A percentile compares a stretch with the other conserved stretches of the same genome.
Evolutionary conservation across 2,113 vertebrate species (phyloP).

Genomic region (Gobio gobio): DNA sequence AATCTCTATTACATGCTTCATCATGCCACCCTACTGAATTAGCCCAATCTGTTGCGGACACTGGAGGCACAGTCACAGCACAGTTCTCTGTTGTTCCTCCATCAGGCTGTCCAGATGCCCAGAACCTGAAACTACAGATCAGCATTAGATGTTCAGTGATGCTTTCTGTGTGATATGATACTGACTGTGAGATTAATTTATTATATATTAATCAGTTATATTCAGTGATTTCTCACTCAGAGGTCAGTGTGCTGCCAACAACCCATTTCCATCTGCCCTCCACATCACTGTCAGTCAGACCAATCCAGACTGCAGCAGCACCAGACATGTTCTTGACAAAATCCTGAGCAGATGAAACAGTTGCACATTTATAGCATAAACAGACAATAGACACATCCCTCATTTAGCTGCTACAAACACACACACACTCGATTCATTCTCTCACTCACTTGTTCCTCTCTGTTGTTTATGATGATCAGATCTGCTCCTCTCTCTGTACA

Average conservation of each 20-base stretch:
- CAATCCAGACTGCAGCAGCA: accelerated
- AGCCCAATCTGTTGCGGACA: no score
- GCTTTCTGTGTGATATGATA: constrained; percentile 7
- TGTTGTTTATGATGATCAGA: constrained; percentile 22
- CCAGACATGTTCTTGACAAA: not conserved
- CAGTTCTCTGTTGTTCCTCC: accelerated
- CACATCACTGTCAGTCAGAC: not conserved
- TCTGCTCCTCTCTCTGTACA: constrained; percentile 1
- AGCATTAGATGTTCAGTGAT: not conserved
- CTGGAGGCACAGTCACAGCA: not conserved
- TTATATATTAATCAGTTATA: not conserved
- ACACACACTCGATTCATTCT: no score
- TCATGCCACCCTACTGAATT: not conserved
- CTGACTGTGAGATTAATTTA: constrained; percentile 15
- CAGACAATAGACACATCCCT: not conserved
- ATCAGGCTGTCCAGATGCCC: not conserved
- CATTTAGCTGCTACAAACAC: not conserved
- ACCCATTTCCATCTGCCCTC: not conserved
- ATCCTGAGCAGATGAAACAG: not conserved
- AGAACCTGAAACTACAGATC: not conserved
- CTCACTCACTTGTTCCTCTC: constrained; percentile 19
- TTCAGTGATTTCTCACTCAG: not conserved
- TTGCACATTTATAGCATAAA: not conserved
- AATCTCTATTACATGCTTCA: accelerated
- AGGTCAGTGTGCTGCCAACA: not conserved